Evolutionary conservation across 2,888 invertebrate species (phyloP), one percentile per base, ranked within the genome.

Genomic region (Drosophila borborema): DNA sequence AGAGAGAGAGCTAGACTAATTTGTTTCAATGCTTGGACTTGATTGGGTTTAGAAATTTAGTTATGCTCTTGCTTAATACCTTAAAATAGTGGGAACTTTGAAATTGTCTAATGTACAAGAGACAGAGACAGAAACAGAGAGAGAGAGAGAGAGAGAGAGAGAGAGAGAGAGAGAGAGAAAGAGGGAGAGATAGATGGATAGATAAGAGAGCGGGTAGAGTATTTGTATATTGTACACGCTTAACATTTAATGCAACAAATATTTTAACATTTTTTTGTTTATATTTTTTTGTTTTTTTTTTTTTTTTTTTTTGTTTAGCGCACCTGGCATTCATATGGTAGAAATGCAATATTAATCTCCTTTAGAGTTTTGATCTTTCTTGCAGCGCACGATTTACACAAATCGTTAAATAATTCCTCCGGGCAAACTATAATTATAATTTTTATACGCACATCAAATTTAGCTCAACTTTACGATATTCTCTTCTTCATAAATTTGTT

Each of bases 281-380:
- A n/a, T 12, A n/a, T 48, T 46, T 72, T 38, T 46, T 61, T 51
- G 51, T 56, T 36, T 49, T 59, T 45, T 41, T 14, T 60, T 28
- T n/a, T 6, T 62, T 55, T 69, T 58, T 53, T 18, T 66, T 77
- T 73, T 34, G 51, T 71, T 75, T 69, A 72, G 66, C 92, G 93
- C 95, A 98, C 98, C 97, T 99, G 99, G 92, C 97, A 96, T 94
- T 99, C 99, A 94, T 99, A 99, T 78, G 99, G 99, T 93, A 99
- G 96, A 95, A 99, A 99, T 93, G 99, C 99, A 94, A 99, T 98
- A 96, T 99, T 99, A 95, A 99, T 98, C 95, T 99, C 99, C 95
- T 98, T 99, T 93, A 99, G 95, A 77, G 98, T 98, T 95, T 98
- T 98, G 94, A 99, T 97, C 95, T 97, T 97, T 94, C 97, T 96